Conservation (phyloP, 2,113 vertebrate species). For the Sebastes schlegelii region DNA sequence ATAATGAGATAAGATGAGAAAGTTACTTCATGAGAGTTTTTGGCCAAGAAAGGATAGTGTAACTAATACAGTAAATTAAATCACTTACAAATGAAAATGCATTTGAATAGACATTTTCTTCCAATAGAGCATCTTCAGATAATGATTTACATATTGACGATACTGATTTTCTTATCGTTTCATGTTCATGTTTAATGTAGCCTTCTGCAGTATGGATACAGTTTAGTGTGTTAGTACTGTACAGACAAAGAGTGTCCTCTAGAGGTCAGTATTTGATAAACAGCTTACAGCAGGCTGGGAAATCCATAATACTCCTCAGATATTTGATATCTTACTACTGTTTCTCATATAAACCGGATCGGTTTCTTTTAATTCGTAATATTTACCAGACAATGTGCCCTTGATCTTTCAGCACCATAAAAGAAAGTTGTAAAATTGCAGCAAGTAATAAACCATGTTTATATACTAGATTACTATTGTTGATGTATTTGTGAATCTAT, state of each 20-base stretch:
- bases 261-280: constrained; percentile 61
- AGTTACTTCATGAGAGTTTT: no score
- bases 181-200: not conserved
- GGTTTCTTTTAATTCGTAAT: not conserved
- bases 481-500: not conserved
- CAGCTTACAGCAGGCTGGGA: not conserved
- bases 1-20: not conserved
- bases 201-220: not conserved
- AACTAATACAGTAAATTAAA: not conserved
- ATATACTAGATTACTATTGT: not conserved
- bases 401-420: not conserved
- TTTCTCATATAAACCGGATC: not conserved
- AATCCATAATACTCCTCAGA: not conserved
- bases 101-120: not conserved
- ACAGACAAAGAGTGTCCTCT: constrained; percentile 38
- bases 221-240: not conserved
- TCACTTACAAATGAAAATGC: not conserved
- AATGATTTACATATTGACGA: not conserved
- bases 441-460: not conserved
- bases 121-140: not conserved
- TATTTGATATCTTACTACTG: not conserved
- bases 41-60: not conserved
- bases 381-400: not conserved
- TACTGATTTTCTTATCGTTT: not conserved
- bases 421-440: not conserved